Base-by-base conservation (phyloP, 2,797 vertebrate species). In the Rhadinocentrus ornatus region DNA sequence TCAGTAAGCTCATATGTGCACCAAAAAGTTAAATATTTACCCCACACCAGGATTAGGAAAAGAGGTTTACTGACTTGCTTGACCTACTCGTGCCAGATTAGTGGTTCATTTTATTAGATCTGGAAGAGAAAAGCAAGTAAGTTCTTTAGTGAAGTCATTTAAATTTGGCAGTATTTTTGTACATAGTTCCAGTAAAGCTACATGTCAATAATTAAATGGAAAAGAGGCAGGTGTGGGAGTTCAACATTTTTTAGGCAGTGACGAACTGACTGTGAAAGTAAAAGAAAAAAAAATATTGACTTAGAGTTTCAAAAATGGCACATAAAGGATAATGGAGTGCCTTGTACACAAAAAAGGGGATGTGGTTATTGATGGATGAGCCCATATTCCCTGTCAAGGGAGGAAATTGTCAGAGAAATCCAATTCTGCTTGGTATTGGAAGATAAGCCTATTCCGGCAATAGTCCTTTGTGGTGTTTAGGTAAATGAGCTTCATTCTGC, bases 41-140 rank as follows among this genome's bases (percentile, higher is more conserved):
- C 93, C 90, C 90, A 90, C 91, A 81, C 92, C 93, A 85, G 93
- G 90, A 77, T 95, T 89, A 89, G 90, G 93, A 84, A 93, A 94
- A 94, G 79, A 93, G 90, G 83, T 94, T 95, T 94, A 94, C 44
- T 68, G 84, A 78, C 85, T 76, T n/a, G 35, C 50, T 58, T 69
- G 65, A 86, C 71, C 72, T 60, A 24, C 54, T 46, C 58, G 68
- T 79, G 77, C 29, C 70, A 55, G 60, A 50, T 73, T 9, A 76
- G 80, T 64, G 80, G 60, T 70, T 84, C 76, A 72, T 84, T 85
- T 60, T 74, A 73, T 85, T 75, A 90, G 88, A 93, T 89, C 85
- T 59, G 86, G 82, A 79, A 84, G 56, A 79, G 77, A 89, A 93
- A 93, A 77, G 89, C 66, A 70, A 61, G 39, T 79, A 70, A 61